Base-by-base conservation (phyloP, 2,888 invertebrate genomes). In the Polyommatus icarus region DNA sequence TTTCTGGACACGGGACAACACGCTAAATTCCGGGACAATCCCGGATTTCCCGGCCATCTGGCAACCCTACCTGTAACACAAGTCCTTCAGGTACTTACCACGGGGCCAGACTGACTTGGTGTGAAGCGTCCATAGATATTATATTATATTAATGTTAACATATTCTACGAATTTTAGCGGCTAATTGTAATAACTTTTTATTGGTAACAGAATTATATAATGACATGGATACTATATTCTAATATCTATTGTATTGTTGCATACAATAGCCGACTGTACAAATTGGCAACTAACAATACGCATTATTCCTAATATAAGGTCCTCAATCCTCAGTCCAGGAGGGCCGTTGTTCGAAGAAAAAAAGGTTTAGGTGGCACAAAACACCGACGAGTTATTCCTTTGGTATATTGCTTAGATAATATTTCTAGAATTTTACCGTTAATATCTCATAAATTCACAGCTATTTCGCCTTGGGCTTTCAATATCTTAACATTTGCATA, bases 261-360 rank as follows among this genome's bases (percentile, higher is more conserved):
- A 67, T 29, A 67, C 67, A 67, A 67, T 67, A 15, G 67, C 29
- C 29, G 67, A 67, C 67, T 29, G 29, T 29, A 67, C 24, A 67
- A 29, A 67, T 67, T 67, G 67, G 67, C 29, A 15, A 67, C 67
- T 15, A 5, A 67, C 29, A 67, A 67, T 67, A 67, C 29, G 6
- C 2, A 32, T 10, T 29, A 67, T 24, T 67, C 29, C 8, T 20
- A 59, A 59, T 24, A 61, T 24, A 29, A 24, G 15, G 54, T 54
- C 46, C 46, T 46, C 46, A 46, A 46, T 54, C 24, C 61, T 67
- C 12, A 67, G 12, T 5, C 24, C 24, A 29, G 61, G 12, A 20
- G 61, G 59, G 8, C 59, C 54, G 5, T 15, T 15, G 15, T 54
- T 54, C 15, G 54, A 15, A 7, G 20, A 20, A n/a, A 59, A 20